These are phyloP conservation scores for Archocentrus centrarchus DNA, from an alignment of 2,113 vertebrate species.

Conservation along the genomic window DNA sequence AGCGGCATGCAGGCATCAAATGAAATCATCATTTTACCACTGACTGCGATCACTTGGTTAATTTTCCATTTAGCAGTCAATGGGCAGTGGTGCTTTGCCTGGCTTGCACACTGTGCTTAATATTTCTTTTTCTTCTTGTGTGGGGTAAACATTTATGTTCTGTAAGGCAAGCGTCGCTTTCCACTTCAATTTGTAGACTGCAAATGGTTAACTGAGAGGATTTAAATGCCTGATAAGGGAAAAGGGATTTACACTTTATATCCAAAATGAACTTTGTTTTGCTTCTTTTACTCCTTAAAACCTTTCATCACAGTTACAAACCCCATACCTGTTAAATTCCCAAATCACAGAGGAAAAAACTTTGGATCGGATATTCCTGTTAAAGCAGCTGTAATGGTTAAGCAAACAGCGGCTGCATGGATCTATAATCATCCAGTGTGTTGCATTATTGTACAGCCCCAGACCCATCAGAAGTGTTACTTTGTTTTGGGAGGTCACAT, in stretches of 20 bases:
- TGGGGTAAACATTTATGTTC: neutral
- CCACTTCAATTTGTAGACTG: neutral
- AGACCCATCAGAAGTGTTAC: slow-evolving; percentile 1
- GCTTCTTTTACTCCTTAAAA: neutral
- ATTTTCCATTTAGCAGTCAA: slow-evolving; percentile 55
- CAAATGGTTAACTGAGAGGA: neutral
- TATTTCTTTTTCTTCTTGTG: neutral
- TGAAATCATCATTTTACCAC: slow-evolving; percentile 55
- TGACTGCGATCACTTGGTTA: slow-evolving; percentile 50
- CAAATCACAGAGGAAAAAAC: neutral
- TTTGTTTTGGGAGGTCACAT: slow-evolving; percentile 12
- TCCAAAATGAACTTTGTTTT: neutral
- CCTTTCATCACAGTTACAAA: neutral
- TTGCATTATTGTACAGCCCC: neutral
- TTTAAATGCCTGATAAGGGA: neutral
- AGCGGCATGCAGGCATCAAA: slow-evolving; percentile 58
- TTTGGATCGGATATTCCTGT: neutral
- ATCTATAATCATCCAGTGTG: slow-evolving; percentile 18
- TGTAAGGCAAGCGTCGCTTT: neutral
- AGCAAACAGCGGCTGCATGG: slow-evolving; percentile 5
- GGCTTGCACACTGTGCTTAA: slow-evolving; percentile 26
- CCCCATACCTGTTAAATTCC: slow-evolving; percentile 18
- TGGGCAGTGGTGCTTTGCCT: slow-evolving; percentile 5
- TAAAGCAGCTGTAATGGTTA: slow-evolving; percentile 5
- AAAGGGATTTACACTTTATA: neutral